phyloP scores from a whole-genome alignment of 2,113 vertebrate genomes.

The Cavia aperea region DNA sequence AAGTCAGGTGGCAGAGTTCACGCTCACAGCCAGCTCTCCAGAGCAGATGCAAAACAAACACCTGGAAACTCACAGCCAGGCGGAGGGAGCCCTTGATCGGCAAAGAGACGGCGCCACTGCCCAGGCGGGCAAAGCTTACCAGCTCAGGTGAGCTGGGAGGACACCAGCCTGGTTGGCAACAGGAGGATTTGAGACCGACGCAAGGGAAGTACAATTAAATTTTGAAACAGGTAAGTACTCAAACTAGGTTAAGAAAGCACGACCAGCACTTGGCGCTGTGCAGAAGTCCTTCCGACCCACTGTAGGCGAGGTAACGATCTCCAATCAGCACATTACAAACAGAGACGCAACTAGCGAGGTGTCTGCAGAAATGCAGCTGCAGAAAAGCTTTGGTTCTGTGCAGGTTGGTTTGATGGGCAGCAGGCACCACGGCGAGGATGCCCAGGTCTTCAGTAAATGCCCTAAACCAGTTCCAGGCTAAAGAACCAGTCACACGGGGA shows the following conservation, averaged over 20 bases:
- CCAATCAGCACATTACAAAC: background rate
- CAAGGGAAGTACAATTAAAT: slow-evolving; percentile 22
- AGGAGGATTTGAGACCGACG: background rate
- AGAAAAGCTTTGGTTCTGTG: background rate
- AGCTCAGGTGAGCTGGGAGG: background rate
- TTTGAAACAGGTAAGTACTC: background rate
- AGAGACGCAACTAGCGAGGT: background rate
- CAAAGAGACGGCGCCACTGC: background rate
- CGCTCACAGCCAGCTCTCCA: background rate
- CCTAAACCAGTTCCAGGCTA: background rate
- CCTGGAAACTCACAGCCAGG: background rate
- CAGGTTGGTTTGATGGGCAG: fast-evolving
- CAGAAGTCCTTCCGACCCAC: background rate
- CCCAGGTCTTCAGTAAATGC: background rate
- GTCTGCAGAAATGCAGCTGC: background rate
- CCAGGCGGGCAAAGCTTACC: background rate
- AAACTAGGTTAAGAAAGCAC: background rate
- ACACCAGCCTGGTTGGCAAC: background rate
- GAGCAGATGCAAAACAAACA: background rate
- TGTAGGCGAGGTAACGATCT: background rate
- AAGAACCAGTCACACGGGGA: background rate
- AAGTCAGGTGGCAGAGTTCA: background rate
- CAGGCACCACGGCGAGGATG: fast-evolving
- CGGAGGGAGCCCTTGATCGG: background rate
- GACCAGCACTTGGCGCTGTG: background rate